phyloP scores from a whole-genome alignment of 2,797 vertebrate species.

The Brachyalestes nurse region DNA sequence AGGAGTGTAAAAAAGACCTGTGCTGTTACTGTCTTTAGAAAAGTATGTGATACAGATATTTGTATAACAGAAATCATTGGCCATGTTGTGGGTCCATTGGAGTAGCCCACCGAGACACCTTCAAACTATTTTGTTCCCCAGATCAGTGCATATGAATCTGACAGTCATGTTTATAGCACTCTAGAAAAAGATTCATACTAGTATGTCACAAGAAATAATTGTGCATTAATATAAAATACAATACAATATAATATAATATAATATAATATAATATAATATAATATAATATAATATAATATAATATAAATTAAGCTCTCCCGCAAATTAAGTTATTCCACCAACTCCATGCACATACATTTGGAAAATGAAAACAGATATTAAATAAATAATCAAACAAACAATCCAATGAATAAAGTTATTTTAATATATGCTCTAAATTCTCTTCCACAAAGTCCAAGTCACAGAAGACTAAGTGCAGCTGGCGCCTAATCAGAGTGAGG shows the following conservation, averaged over 20 bases:
- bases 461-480: not conserved
- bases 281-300: too few relatives aligned
- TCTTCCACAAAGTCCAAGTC: not conserved
- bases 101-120: too few relatives aligned
- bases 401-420: not conserved
- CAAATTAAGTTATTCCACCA: too few relatives aligned
- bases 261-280: too few relatives aligned
- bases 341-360: too few relatives aligned
- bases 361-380: not conserved
- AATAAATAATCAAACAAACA: not conserved
- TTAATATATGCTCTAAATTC: not conserved
- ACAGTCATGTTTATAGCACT: not conserved
- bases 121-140: not conserved
- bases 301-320: too few relatives aligned
- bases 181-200: not conserved
- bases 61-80: not conserved
- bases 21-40: not conserved
- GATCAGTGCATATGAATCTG: not conserved
- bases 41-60: not conserved
- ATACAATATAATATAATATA: too few relatives aligned
- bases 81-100: not conserved
- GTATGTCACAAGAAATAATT: not conserved
- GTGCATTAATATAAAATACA: too few relatives aligned
- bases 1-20: not conserved
- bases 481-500: not conserved